Percentiles rank a stretch among this genome's conserved stretches.
phyloP scores from a whole-genome alignment of 2,113 vertebrate genomes.

The Octodon degus region DNA sequence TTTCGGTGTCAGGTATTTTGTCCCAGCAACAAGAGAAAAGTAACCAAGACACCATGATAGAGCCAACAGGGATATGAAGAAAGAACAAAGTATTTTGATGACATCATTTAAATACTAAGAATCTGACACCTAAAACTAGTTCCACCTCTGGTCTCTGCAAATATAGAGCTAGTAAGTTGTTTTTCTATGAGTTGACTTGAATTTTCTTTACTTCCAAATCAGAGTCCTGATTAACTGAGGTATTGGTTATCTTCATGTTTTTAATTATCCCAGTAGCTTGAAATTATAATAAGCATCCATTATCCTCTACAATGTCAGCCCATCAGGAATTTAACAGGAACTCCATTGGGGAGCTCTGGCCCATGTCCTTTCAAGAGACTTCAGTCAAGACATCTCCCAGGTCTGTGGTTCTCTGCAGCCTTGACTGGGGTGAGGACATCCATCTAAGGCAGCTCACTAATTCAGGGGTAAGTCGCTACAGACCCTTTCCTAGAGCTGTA shows the following conservation, averaged over 20 bases:
- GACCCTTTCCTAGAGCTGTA: not conserved
- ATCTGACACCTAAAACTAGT: not conserved
- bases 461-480: no score
- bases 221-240: not conserved
- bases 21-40: no score
- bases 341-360: not conserved
- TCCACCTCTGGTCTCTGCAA: not conserved
- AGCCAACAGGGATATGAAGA: not conserved
- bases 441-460: not conserved
- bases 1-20: no score
- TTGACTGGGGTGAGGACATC: not conserved
- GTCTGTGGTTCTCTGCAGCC: not conserved
- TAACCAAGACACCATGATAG: no score
- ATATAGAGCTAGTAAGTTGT: not conserved
- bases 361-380: not conserved
- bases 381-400: not conserved
- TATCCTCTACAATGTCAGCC: not conserved
- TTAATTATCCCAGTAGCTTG: not conserved
- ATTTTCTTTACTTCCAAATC: constrained; percentile 36
- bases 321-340: not conserved
- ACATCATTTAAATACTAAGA: not conserved
- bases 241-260: not conserved
- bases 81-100: not conserved
- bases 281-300: not conserved
- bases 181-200: not conserved